Evolutionary conservation across 2,113 vertebrate species (phyloP).

Genomic region (Setophaga petechia): DNA sequence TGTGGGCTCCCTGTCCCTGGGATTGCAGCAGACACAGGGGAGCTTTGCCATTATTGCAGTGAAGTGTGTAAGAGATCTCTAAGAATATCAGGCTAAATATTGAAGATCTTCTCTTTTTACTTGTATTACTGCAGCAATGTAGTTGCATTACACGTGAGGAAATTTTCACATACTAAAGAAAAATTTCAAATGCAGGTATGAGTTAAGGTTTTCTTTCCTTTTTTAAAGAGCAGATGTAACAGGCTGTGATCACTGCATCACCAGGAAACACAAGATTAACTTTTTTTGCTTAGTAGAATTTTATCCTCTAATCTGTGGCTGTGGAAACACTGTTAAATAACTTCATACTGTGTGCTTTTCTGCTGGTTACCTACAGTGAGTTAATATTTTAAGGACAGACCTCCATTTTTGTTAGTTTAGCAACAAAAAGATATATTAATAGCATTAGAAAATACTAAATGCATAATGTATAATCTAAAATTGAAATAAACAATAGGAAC

Average conservation of each 20-base stretch:
- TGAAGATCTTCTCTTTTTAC: neutral
- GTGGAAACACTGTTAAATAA: neutral
- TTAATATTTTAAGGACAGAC: neutral
- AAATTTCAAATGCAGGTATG: neutral
- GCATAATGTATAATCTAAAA: neutral
- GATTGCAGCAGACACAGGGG: neutral
- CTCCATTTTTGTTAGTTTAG: neutral
- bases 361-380: neutral
- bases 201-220: neutral
- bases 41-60: neutral
- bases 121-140: neutral
- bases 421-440: neutral
- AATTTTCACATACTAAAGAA: neutral
- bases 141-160: neutral
- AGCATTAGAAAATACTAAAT: neutral
- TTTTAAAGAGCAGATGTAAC: neutral
- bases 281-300: neutral
- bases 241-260: neutral
- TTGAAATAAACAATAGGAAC: neutral
- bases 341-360: neutral
- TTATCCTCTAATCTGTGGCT: neutral
- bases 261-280: neutral
- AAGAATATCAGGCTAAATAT: neutral
- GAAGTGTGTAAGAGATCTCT: neutral
- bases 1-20: neutral